Base-by-base conservation (phyloP, 2,113 vertebrate genomes). In the Atractosteus spatula region DNA sequence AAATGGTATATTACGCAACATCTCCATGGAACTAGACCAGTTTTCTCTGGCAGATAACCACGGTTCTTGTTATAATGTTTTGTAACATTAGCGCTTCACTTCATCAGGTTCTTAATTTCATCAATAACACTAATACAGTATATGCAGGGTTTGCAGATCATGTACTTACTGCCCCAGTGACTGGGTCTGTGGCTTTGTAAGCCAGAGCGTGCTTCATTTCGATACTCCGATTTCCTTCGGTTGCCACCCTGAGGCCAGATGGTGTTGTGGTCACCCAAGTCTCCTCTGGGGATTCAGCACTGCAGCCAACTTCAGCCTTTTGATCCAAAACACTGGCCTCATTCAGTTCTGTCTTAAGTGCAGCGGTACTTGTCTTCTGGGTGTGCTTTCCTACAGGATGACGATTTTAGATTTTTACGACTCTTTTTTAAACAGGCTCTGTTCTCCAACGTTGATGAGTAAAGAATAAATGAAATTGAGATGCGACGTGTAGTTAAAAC, bases 241-340 rank as follows among this genome's bases (percentile, higher is more conserved):
- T 96, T 73, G 91, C 91, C 61, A 97, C 87, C 66, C 72, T 90
- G 43, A 82, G 69, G 55, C 97, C 97, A 64, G 82, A 87, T 3
- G 94, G 93, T 57, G 92, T 89, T 0, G 94, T 98, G 7, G 96
- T 98, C 68, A 91, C 83, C 97, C 97, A 99, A 11, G 81, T 92
- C 16, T 93, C 90, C 71, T 72, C 75, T 29, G 71, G 76, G 42
- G 7, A 44, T 10, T 78, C 78, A 41, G 43, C 7, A 43, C 66
- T 3, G 7, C 65, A 10, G 11, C 72, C 74, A 11, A 54, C 57
- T 54, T 3, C 78, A 56, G 69, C 56, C 3, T 70, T 17, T 2
- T 0, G 41, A 7, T 83, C 71, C 71, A 47, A n/a, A n/a, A 56
- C 3, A 51, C n/a, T 44, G 14, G 66, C 41, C 54, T 88, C 87